A percentile compares a stretch with the other conserved stretches of the same genome.
Evolutionary conservation across 2,888 invertebrate species (phyloP).

Genomic region (Eupithecia vulgata): DNA sequence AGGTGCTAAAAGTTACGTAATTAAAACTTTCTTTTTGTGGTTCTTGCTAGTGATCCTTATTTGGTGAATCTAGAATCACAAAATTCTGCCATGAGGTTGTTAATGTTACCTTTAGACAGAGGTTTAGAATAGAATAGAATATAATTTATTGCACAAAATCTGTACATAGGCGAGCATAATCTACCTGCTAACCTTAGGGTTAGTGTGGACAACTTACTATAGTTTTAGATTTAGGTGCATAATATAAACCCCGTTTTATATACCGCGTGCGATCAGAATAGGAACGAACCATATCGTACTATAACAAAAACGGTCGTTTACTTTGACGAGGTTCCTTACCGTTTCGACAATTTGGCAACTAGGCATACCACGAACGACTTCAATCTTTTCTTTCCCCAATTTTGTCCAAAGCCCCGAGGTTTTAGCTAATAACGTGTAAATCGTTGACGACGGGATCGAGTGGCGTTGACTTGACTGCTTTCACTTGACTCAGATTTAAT

Average conservation of each 20-base stretch:
- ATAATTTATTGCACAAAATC: too few relatives aligned
- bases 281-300: background rate
- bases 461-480: constrained; percentile 54
- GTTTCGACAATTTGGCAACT: background rate
- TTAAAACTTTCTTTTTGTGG: constrained; percentile 1
- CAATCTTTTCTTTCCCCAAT: background rate
- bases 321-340: background rate
- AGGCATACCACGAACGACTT: background rate
- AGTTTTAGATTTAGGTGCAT: background rate
- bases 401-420: constrained; percentile 3
- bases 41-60: background rate
- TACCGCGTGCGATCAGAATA: background rate
- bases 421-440: constrained; percentile 57
- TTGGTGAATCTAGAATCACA: background rate
- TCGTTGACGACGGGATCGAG: constrained; percentile 64
- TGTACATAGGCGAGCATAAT: too few relatives aligned
- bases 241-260: background rate
- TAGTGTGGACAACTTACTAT: too few relatives aligned
- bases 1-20: background rate
- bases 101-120: too few relatives aligned
- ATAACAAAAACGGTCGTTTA: background rate
- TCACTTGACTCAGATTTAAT: constrained; percentile 71
- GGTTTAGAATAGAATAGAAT: too few relatives aligned
- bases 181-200: too few relatives aligned
- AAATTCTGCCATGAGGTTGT: background rate